Conservation (phyloP, 2,797 vertebrate genomes). For the Gymnoscopelus braueri region DNA sequence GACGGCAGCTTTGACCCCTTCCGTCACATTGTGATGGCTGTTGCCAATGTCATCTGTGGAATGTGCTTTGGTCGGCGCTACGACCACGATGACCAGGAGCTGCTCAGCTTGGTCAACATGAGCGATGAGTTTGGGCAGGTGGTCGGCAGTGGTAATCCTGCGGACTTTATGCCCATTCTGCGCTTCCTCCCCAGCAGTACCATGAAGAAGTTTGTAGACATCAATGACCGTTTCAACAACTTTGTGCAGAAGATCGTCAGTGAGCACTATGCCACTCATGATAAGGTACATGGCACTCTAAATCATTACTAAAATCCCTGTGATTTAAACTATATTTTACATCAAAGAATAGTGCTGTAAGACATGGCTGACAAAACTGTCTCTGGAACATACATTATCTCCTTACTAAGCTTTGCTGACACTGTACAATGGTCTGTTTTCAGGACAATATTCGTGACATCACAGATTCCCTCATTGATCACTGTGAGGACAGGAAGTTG, state of each 20-base stretch:
- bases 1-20: conserved; percentile 83
- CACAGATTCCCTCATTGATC: conserved; percentile 91
- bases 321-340: background rate
- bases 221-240: conserved; percentile 76
- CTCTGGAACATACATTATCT: too few relatives aligned
- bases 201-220: conserved; percentile 80
- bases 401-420: background rate
- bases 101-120: conserved; percentile 82
- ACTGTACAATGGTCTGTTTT: conserved; percentile 19
- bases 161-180: conserved; percentile 91
- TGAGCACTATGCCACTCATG: conserved; percentile 86
- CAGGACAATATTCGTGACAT: conserved; percentile 91
- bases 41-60: conserved; percentile 90
- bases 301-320: background rate
- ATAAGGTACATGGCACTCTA: conserved; percentile 82
- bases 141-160: conserved; percentile 79
- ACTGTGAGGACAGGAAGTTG: conserved; percentile 85
- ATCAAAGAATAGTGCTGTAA: background rate
- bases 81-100: conserved; percentile 84
- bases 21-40: conserved; percentile 86
- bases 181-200: conserved; percentile 82
- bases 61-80: conserved; percentile 93
- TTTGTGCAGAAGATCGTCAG: conserved; percentile 83
- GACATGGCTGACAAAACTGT: too few relatives aligned
- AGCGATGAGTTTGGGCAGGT: conserved; percentile 84